Base-by-base conservation (phyloP, 2,797 vertebrate genomes). In the Cetoscarus ocellatus region DNA sequence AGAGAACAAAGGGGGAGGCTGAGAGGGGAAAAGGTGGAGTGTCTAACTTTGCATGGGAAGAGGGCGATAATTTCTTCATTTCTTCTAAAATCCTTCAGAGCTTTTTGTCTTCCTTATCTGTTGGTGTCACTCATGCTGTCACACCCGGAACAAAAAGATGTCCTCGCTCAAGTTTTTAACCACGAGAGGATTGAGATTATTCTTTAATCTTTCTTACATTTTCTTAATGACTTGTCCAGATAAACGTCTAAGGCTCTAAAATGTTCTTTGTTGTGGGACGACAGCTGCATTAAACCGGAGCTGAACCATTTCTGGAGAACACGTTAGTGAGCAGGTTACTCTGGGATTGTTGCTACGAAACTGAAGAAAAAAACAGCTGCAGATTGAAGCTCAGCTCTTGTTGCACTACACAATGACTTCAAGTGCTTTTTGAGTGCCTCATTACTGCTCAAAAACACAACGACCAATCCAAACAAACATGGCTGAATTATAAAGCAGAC, bases 1-100 rank as follows among this genome's bases (percentile, higher is more conserved):
- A 47, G 68, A 80, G 52, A 87, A 79, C 64, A 88, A 79, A 92
- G 75, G 52, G 75, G 69, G 63, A 79, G 78, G 79, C 45, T 63
- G 62, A 61, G 67, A 75, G 79, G 75, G 73, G 72, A 78, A 79
- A 73, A 64, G 52, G n/a, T 3, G 18, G 67, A 72, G 51, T 14
- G 59, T 47, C 51, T 10, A 42, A 73, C 65, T 79, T 73, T 56
- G 73, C 45, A 49, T 0, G 6, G 74, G 66, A 47, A 40, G 43
- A 66, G 59, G 45, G 42, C 4, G 4, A 66, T 49, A 0, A 35
- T 35, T 64, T 47, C 15, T 36, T 4, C 6, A 52, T 45, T 11
- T 18, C n/a, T 19, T 14, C 45, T 50, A 34, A 50, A 14, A 36
- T 55, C 18, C 40, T 19, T 49, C 8, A 52, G 13, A 18, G 35